These are phyloP conservation scores for Nanorana parkeri DNA, from an alignment of 2,113 vertebrate genomes.

Conservation along the genomic window DNA sequence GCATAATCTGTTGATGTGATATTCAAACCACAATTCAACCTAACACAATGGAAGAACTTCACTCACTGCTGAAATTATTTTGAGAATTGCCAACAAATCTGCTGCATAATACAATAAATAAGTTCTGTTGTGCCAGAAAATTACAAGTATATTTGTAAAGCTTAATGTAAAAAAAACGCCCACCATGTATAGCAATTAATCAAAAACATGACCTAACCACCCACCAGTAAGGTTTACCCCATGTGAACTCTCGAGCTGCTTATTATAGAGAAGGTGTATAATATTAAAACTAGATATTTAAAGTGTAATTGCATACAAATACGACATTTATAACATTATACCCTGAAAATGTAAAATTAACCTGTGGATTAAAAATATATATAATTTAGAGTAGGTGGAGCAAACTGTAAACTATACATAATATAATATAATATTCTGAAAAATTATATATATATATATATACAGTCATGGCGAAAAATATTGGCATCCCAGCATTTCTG, in stretches of 20 bases:
- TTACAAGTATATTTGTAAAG: conserved; percentile 27
- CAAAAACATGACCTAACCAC: conserved; percentile 15
- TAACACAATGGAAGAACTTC: conserved; percentile 25
- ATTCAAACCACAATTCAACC: conserved; percentile 18
- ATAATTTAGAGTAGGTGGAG: too few relatives aligned
- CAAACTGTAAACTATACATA: too few relatives aligned
- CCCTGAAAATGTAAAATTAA: too few relatives aligned
- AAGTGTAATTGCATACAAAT: too few relatives aligned
- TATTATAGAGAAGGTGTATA: neutral
- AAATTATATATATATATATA: too few relatives aligned
- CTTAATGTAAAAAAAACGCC: conserved; percentile 27
- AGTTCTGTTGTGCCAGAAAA: conserved; percentile 12
- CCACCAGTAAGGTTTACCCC: conserved; percentile 34
- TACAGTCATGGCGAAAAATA: too few relatives aligned
- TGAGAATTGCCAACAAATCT: conserved; percentile 20
- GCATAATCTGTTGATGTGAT: neutral
- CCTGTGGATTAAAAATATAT: too few relatives aligned
- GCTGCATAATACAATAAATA: conserved; percentile 24
- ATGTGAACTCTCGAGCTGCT: conserved; percentile 19
- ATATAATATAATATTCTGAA: too few relatives aligned
- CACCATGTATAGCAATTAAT: conserved; percentile 24
- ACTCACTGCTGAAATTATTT: neutral
- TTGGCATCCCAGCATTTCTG: too few relatives aligned
- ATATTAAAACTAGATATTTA: too few relatives aligned
- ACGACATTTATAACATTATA: too few relatives aligned